Evolutionary conservation across 2,113 vertebrate genomes (phyloP), one percentile per base, ranked within the genome.

Genomic region (Coptodon bakossiorum): DNA sequence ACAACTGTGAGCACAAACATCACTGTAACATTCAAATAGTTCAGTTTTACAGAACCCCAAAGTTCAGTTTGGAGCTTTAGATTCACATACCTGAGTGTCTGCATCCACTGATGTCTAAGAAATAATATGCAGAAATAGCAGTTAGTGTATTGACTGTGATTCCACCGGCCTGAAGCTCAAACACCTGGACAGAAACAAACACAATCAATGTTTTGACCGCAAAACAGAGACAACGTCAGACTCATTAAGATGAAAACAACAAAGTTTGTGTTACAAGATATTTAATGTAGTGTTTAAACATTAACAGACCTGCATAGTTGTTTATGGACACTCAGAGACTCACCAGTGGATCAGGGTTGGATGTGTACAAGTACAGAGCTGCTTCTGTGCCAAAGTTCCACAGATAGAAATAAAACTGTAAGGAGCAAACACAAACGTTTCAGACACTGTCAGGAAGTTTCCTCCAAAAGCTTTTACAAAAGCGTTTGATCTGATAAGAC

Each of bases 321-420:
- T 57, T 27, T 24, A 57, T 1, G 27, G 7, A 56, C 22, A 56
- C 11, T 24, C 54, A 27, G 54, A 27, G 12, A 76, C 83, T 85
- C 43, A 85, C 83, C 29, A 0, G 0, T 16, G 4, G 2, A 2
- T 19, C 48, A 45, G 3, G 2, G 16, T 0, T 22, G 5, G 1
- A 2, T 6, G 2, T 0, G 40, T 13, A 1, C 9, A 31, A 1
- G 1, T 3, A 1, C 36, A 36, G 10, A 16, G 13, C 83, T 6
- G 71, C 3, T 11, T 61, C 9, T 22, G 27, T 36, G 14, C 53
- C 38, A 9, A 79, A 85, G n/a, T n/a, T n/a, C n/a, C n/a, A n/a
- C n/a, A n/a, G n/a, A n/a, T n/a, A n/a, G n/a, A n/a, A n/a, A n/a
- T n/a, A n/a, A n/a, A 7, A 6, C 73, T 85, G 31, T 5, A 16